A percentile compares a stretch with the other conserved stretches of the same genome.
Conservation (phyloP, 2,113 vertebrate species). For the Rhineura floridana region DNA sequence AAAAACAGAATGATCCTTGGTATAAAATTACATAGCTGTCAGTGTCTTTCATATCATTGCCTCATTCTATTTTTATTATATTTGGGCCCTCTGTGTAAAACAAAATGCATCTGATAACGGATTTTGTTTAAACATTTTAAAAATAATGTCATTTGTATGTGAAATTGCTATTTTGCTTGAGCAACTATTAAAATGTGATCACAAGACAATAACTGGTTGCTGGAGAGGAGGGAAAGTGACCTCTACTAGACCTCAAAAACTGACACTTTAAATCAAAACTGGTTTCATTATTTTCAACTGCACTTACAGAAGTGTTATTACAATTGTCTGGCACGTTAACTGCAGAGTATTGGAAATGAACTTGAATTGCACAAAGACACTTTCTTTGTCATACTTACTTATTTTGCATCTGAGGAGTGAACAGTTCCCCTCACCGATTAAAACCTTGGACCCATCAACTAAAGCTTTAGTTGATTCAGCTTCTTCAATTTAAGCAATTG, state of each 20-base stretch:
- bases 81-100: slow-evolving; percentile 26
- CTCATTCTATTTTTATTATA: slow-evolving; percentile 20
- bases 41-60: slow-evolving; percentile 17
- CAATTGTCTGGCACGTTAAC: slow-evolving; percentile 60
- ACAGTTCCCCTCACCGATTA: neutral
- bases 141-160: slow-evolving; percentile 39
- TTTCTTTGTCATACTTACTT: slow-evolving; percentile 37
- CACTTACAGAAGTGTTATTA: slow-evolving; percentile 42
- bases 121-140: slow-evolving; percentile 57
- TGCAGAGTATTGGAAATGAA: slow-evolving; percentile 60
- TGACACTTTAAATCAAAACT: slow-evolving; percentile 61
- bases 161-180: slow-evolving; percentile 59
- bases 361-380: slow-evolving; percentile 48
- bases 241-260: slow-evolving; percentile 46
- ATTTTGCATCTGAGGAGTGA: neutral
- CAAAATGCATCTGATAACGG: slow-evolving; percentile 41
- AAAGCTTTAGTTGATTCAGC: neutral
- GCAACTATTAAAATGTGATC: slow-evolving; percentile 37
- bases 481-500: neutral
- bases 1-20: slow-evolving; percentile 55
- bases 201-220: slow-evolving; percentile 67
- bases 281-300: slow-evolving; percentile 40
- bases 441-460: neutral
- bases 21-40: slow-evolving; percentile 58
- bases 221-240: slow-evolving; percentile 57